Base-by-base conservation (phyloP, 2,797 vertebrate species). In the Decapterus maruadsi region DNA sequence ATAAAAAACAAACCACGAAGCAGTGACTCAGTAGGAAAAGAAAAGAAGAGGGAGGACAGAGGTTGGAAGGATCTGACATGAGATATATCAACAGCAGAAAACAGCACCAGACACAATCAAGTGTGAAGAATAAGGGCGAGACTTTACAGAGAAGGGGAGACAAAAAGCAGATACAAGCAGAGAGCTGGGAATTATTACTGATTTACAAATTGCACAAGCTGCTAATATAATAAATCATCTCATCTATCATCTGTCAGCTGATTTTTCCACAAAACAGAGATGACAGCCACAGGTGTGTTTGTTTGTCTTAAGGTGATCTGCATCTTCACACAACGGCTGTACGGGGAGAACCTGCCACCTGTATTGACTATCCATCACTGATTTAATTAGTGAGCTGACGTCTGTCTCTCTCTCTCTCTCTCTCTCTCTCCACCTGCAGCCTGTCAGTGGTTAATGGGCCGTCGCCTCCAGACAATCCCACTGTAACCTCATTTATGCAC, bases 291-390 rank as follows among this genome's bases (percentile, higher is more conserved):
- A 59, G 43, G 75, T 56, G 75, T 56, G 13, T 56, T 63, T 82
- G 60, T 50, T 50, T 67, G 61, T 73, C 62, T 67, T 72, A 1
- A 46, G 62, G 14, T 77, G 50, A 42, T 82, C 51, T 51, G 16
- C 50, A 31, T 78, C 68, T 48, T 72, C n/a, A 22, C 42, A 48
- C 43, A 6, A 11, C 9, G 75, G 55, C 75, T 80, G 70, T 73
- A 56, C 61, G 71, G 50, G 46, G 51, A 64, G 67, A 69, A 61
- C 68, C 51, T 40, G 64, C 72, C 77, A 62, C 60, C 58, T 65
- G 66, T 55, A 87, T 58, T 76, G 77, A 85, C 68, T 43, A 82
- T 87, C 69, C 68, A 88, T 90, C 81, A 83, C 51, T 77, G 83
- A 80, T 79, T 81, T 72, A 86, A 89, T 85, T 83, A 84, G 60